phyloP scores from a whole-genome alignment of 2,797 vertebrate genomes.

The Hylomyscus alleni region DNA sequence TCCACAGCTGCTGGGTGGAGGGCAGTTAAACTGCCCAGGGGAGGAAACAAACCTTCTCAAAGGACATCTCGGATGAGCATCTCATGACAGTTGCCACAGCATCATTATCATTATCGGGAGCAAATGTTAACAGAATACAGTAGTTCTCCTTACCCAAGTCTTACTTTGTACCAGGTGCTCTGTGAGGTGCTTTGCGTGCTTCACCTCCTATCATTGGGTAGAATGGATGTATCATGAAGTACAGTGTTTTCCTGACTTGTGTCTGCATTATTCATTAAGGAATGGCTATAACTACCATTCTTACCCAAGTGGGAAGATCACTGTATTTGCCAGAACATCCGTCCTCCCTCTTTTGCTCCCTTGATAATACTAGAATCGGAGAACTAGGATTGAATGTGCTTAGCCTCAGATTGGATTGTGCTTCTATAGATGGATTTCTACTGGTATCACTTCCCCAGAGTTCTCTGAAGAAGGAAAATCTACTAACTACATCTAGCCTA shows the following conservation, averaged over 20 bases:
- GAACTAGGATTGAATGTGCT: not conserved
- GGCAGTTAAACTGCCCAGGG: not conserved
- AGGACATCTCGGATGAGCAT: conserved; percentile 53
- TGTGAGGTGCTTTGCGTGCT: not conserved
- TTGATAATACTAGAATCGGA: not conserved
- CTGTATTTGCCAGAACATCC: not conserved
- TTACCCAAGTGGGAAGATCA: not conserved
- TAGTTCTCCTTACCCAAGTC: not conserved
- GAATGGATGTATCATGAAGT: not conserved
- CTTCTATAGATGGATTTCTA: not conserved
- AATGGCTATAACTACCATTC: not conserved
- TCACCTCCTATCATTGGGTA: not conserved
- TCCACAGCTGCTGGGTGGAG: not conserved
- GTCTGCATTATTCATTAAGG: not conserved
- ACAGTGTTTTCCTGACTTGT: not conserved
- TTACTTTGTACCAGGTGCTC: not conserved
- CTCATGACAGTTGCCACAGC: not conserved
- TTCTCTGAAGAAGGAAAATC: not conserved
- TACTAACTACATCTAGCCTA: not conserved
- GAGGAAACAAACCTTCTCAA: conserved; percentile 2
- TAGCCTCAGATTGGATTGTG: not conserved
- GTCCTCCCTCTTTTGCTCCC: not conserved
- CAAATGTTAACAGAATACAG: not conserved
- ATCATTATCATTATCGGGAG: not conserved
- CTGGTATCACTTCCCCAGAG: not conserved